These are phyloP conservation scores for Chamaetylas fuelleborni DNA, from an alignment of 2,113 vertebrate genomes.

Conservation along the genomic window DNA sequence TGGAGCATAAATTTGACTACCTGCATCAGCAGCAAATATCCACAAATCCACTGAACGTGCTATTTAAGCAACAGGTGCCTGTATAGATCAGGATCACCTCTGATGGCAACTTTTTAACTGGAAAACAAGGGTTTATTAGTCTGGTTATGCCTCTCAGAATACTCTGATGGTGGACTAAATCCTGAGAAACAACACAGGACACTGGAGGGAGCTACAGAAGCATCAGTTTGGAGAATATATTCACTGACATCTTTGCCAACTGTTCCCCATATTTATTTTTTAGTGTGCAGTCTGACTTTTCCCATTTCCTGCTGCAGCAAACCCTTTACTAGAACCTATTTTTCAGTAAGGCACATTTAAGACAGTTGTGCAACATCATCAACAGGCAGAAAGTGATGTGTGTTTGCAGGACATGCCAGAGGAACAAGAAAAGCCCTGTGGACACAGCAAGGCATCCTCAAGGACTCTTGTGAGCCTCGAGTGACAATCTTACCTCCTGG, in stretches of 20 bases:
- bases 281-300: background rate
- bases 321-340: background rate
- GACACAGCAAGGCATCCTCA: background rate
- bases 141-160: background rate
- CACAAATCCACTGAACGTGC: accelerated
- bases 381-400: background rate
- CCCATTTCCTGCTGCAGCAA: background rate
- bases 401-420: background rate
- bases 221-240: background rate
- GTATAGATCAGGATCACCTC: background rate
- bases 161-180: background rate
- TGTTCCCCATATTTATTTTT: background rate
- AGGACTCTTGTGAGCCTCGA: background rate
- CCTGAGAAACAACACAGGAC: background rate
- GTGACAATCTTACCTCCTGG: constrained; percentile 84
- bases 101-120: background rate
- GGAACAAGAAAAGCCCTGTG: background rate
- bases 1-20: background rate
- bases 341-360: background rate
- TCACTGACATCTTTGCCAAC: background rate
- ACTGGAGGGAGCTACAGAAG: background rate
- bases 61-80: background rate
- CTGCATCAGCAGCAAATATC: background rate
- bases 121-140: background rate
- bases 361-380: background rate